Evolutionary conservation across 2,888 invertebrate genomes (phyloP).

Genomic region (Tetranychus truncatus): DNA sequence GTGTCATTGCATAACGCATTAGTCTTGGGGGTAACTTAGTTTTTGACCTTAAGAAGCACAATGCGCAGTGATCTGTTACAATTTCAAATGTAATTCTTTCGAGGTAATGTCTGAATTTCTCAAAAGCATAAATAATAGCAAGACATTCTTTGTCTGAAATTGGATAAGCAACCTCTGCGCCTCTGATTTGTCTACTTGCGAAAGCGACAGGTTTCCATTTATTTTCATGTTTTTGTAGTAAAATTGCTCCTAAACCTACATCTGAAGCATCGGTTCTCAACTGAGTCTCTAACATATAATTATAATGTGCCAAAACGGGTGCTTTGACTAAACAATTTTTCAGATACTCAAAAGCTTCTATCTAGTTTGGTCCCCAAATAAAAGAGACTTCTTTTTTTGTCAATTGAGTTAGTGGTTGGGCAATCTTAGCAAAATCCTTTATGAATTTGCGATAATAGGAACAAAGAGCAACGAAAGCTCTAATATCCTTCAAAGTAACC

Average conservation of each 20-base stretch:
- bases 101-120: too few relatives aligned
- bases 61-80: too few relatives aligned
- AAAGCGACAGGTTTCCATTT: constrained; percentile 18
- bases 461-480: constrained; percentile 25
- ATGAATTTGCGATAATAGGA: constrained; percentile 26
- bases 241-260: constrained; percentile 10
- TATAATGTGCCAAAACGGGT: too few relatives aligned
- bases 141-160: too few relatives aligned
- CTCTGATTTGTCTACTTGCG: background rate
- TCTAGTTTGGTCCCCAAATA: constrained; percentile 17
- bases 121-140: too few relatives aligned
- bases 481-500: constrained; percentile 20
- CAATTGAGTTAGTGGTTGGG: constrained; percentile 22
- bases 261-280: constrained; percentile 15
- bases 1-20: too few relatives aligned
- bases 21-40: too few relatives aligned
- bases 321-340: constrained; percentile 17
- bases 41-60: too few relatives aligned
- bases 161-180: too few relatives aligned
- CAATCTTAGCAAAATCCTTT: constrained; percentile 23
- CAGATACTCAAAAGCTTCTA: constrained; percentile 18
- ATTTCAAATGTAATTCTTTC: too few relatives aligned
- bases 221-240: constrained; percentile 18
- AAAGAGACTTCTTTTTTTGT: constrained; percentile 17
- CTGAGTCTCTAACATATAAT: too few relatives aligned